Base-by-base conservation (phyloP, 2,113 vertebrate genomes). In the Petroica traversi region DNA sequence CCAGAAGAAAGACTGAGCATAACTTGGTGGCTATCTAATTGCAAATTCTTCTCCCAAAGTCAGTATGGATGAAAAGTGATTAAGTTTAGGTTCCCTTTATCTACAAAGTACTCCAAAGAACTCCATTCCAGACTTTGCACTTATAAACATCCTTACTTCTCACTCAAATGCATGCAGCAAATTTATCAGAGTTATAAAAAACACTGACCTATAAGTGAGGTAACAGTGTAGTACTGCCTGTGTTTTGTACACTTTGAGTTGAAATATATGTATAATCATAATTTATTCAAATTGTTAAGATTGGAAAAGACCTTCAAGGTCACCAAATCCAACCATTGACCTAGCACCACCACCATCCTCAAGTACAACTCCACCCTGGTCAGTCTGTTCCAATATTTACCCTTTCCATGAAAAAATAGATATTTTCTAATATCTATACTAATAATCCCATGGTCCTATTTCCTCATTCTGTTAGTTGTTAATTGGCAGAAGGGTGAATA, bases 251-350 rank as follows among this genome's bases (percentile, higher is more conserved):
- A 20, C 12, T 93, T 52, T 25, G 4, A 85, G 11, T 14, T 67
- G 11, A 89, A 87, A 67, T 46, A 41, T 14, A 2, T 57, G 8
- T 18, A 25, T 31, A 25, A 74, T 51, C 28, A 24, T 33, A 45
- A 19, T 24, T 66, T 73, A 13, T 38, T 29, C 28, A n/a, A 66
- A 59, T 45, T 1, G 2, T 67, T 46, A 67, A 52, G 7, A 19
- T 29, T 74, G 33, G 11, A n/a, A 59, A 73, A 74, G 5, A 49
- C 5, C 2, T 49, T 57, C 33, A 64, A 58, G 59, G 17, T 66
- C 15, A 29, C 6, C 11, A 73, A 51, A 71, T 73, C 36, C 23
- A 73, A 3, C 14, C 0, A 0, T 17, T 36, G 51, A 38, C 5
- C 2, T 24, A 36, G 28, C 12, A 51, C 5, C 7, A 64, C 5